These are phyloP conservation scores for Danio jaintianensis DNA, from an alignment of 2,797 vertebrate species.

Conservation along the genomic window DNA sequence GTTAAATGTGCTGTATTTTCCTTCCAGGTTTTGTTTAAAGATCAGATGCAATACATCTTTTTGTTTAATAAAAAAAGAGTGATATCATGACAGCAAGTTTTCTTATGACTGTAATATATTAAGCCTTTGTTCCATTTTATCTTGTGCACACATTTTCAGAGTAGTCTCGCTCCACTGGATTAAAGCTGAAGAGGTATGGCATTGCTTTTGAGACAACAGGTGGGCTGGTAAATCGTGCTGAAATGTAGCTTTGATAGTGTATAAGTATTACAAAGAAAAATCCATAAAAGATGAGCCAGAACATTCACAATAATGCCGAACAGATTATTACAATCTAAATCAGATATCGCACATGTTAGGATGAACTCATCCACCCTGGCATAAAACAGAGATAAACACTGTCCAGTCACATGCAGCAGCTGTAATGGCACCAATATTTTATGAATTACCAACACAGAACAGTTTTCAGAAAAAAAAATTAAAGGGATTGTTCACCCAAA, in stretches of 20 bases:
- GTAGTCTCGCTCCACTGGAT: background rate
- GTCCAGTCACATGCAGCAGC: background rate
- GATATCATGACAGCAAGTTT: background rate
- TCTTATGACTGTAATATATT: background rate
- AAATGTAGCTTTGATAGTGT: slow-evolving; percentile 60
- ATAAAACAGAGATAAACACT: slow-evolving; percentile 1
- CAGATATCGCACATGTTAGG: slow-evolving; percentile 45
- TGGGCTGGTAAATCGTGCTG: slow-evolving; percentile 56
- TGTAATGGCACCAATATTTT: background rate
- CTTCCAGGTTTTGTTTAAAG: background rate
- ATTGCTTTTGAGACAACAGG: slow-evolving; percentile 54
- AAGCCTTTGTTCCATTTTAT: background rate
- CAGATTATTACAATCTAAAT: slow-evolving; percentile 24
- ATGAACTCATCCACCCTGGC: slow-evolving; percentile 12
- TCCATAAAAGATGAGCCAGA: slow-evolving; percentile 36
- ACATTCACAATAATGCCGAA: background rate
- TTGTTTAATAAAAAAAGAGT: background rate
- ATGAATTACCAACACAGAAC: background rate
- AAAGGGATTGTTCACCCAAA: background rate
- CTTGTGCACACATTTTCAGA: background rate
- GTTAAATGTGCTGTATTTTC: background rate
- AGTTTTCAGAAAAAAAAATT: background rate
- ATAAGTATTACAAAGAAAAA: slow-evolving; percentile 47
- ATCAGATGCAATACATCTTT: background rate
- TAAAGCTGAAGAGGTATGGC: slow-evolving; percentile 18